phyloP scores from a whole-genome alignment of 2,113 vertebrate species.

The Bolborhynchus lineola region DNA sequence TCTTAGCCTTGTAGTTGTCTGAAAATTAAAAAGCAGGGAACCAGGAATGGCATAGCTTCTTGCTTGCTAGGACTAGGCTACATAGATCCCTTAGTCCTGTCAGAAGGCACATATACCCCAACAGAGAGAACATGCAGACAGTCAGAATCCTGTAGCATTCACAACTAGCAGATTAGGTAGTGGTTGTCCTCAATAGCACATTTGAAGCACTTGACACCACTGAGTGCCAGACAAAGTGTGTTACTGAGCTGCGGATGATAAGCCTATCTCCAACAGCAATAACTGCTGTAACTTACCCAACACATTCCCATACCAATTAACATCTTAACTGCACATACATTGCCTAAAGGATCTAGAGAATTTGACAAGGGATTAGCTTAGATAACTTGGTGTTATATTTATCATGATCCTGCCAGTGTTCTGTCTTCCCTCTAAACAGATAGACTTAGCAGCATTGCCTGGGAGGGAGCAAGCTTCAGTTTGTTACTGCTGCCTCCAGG shows the following conservation, averaged over 20 bases:
- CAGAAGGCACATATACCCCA: background rate
- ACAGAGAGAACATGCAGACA: background rate
- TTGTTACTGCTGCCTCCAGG: background rate
- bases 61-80: background rate
- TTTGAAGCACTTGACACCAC: background rate
- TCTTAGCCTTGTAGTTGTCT: background rate
- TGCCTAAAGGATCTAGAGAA: slow-evolving; percentile 44
- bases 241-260: background rate
- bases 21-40: background rate
- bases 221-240: background rate
- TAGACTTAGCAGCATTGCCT: background rate
- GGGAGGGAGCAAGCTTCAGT: background rate
- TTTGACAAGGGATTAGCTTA: slow-evolving; percentile 61
- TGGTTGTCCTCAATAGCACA: background rate
- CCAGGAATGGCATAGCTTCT: background rate
- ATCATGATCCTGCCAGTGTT: background rate
- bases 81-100: background rate
- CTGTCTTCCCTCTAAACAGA: background rate
- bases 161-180: background rate
- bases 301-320: background rate
- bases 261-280: background rate
- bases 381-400: slow-evolving; percentile 64
- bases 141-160: background rate
- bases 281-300: slow-evolving; percentile 26
- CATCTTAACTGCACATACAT: background rate